Conservation (phyloP, 1,140 invertebrate species). For the silkworm (Bombyx mori) region DNA sequence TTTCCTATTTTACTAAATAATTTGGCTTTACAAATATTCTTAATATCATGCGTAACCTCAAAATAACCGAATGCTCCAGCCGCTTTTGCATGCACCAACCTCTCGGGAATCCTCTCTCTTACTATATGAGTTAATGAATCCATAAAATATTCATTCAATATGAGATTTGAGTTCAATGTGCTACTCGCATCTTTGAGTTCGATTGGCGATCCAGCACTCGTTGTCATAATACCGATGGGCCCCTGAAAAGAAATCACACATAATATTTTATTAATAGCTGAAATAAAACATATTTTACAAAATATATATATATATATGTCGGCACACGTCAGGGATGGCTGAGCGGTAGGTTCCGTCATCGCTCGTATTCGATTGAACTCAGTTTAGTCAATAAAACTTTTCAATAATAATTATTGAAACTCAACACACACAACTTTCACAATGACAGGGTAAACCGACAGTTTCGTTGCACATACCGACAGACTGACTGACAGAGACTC, state of each 20-base stretch:
- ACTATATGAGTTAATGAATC: slow-evolving; percentile 93
- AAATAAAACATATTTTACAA: too few relatives aligned
- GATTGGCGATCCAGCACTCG: slow-evolving; percentile 86
- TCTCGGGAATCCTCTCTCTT: slow-evolving; percentile 92
- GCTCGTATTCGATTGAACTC: too few relatives aligned
- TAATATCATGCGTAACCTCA: slow-evolving; percentile 93
- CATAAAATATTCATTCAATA: slow-evolving; percentile 87
- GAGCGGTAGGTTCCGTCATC: too few relatives aligned
- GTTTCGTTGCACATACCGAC: too few relatives aligned
- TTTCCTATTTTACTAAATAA: slow-evolving; percentile 89
- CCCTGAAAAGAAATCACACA: slow-evolving; percentile 74
- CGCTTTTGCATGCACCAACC: slow-evolving; percentile 95
- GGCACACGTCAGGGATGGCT: too few relatives aligned
- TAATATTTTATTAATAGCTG: neutral
- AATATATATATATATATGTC: too few relatives aligned
- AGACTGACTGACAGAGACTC: too few relatives aligned
- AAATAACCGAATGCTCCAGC: slow-evolving; percentile 95
- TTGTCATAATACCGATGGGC: slow-evolving; percentile 81
- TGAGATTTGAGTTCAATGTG: slow-evolving; percentile 52
- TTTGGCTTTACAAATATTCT: slow-evolving; percentile 85
- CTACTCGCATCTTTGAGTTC: slow-evolving; percentile 73
- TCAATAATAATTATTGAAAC: too few relatives aligned
- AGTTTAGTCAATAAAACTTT: too few relatives aligned
- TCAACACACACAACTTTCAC: too few relatives aligned
- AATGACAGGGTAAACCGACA: too few relatives aligned